phyloP scores from a whole-genome alignment of 1,140 invertebrate species.

The Drosophila bipectinata region DNA sequence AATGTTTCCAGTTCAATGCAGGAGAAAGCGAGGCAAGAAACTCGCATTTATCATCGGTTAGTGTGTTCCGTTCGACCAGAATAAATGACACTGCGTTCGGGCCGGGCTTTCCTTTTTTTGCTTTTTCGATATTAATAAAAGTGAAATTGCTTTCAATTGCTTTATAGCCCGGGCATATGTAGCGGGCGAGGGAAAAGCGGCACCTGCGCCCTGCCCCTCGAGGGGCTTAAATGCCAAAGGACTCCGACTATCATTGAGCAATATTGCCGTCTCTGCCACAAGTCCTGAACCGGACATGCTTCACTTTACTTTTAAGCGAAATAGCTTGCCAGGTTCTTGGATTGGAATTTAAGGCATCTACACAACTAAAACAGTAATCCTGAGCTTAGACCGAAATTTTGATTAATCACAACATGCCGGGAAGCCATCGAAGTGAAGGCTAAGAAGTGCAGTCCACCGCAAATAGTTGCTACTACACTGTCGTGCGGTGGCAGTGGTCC shows the following conservation, averaged over 20 bases:
- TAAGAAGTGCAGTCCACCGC: not conserved
- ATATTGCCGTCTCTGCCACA: not conserved
- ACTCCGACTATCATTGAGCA: not conserved
- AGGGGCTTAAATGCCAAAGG: not conserved
- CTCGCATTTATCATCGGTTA: conserved; percentile 62
- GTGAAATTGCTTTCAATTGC: conserved; percentile 42
- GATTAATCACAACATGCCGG: not conserved
- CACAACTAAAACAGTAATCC: no score
- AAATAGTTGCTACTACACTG: not conserved
- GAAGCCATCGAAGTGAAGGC: not conserved
- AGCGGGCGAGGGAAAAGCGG: conserved; percentile 13
- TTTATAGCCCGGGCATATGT: conserved; percentile 9
- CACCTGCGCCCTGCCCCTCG: conserved; percentile 5
- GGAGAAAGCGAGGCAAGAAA: conserved; percentile 46
- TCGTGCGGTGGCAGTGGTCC: not conserved
- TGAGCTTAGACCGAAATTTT: not conserved
- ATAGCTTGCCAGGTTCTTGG: not conserved
- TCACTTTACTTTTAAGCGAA: not conserved
- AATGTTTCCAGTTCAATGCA: conserved; percentile 60
- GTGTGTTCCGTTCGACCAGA: conserved; percentile 5
- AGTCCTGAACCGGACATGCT: not conserved
- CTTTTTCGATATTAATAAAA: conserved; percentile 37
- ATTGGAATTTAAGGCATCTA: no score
- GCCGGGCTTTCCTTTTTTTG: conserved; percentile 9
- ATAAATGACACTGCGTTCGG: conserved; percentile 11